Evolutionary conservation across 1,140 invertebrate genomes (phyloP), one percentile per base, ranked within the genome.

Genomic region (Paracyclopina nana): DNA sequence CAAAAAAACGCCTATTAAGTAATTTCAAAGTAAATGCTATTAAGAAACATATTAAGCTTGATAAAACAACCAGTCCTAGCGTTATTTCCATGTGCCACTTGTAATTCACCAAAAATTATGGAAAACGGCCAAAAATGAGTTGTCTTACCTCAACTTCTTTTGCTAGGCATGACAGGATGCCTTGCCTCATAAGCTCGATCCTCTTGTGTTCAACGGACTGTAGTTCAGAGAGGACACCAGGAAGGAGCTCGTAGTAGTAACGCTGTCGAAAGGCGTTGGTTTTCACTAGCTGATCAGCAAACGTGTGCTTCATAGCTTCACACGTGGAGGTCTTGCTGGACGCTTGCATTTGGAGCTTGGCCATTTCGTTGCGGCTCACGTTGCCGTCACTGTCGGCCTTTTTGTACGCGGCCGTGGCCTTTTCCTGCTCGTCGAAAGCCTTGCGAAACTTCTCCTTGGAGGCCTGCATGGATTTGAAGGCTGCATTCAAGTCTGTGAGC

Each of bases 341-440:
- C 25, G 27, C 4, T 2, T 16, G 12, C 12, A 28, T 48, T 48
- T 48, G 3, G 25, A 48, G 28, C 24, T 48, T 48, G 16, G 22
- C 25, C 25, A 48, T 48, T 16, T 48, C 45, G 20, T 48, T 48
- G 27, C 14, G 25, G 25, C 25, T 25, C 14, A 29, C 25, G 6
- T 29, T 29, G 3, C 29, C 24, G 25, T 48, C 45, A 24, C 12
- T 4, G 4, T 48, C 24, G 12, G 20, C 45, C 14, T 29, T 24
- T 2, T 27, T 3, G 18, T 4, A 40, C 25, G 45, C 25, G 4
- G 22, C 45, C 14, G 4, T 4, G n/a, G 16, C 14, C 16, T 48
- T 48, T 28, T 48, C 45, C 8, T 22, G 27, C n/a, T 48, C 45
- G 14, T 48, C 45, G n/a, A 26, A 48, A 4, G 45, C 45, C 45